These are phyloP conservation scores for Dexiosoma caninum DNA, from an alignment of 2,888 invertebrate species.

Conservation along the genomic window DNA sequence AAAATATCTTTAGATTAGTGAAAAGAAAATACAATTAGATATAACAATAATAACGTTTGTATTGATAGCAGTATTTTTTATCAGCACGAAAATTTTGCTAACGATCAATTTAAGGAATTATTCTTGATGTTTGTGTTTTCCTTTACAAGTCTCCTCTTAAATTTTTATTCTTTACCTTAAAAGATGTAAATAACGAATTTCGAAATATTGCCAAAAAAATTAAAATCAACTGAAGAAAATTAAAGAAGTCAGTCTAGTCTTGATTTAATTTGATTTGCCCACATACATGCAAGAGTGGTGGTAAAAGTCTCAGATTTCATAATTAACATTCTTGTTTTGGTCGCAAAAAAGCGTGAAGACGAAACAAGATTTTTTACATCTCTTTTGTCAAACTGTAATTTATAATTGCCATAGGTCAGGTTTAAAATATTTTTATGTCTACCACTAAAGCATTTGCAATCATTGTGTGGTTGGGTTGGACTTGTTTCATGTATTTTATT, in stretches of 20 bases:
- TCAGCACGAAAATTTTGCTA: no score
- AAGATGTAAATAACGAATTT: no score
- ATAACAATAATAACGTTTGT: no score
- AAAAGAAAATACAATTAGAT: no score
- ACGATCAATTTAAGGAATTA: no score
- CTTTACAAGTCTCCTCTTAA: no score
- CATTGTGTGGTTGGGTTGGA: conserved; percentile 29
- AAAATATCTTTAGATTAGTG: no score
- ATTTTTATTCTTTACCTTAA: no score
- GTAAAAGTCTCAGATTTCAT: not conserved
- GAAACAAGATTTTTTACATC: not conserved
- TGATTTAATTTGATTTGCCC: not conserved
- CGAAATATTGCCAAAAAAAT: no score
- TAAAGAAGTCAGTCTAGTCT: not conserved
- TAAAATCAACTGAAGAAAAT: not conserved
- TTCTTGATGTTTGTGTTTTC: no score
- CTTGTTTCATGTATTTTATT: no score
- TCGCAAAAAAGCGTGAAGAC: not conserved
- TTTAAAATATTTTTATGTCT: not conserved
- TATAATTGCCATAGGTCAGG: conserved; percentile 52
- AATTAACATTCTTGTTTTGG: not conserved
- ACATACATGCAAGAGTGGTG: conserved; percentile 11
- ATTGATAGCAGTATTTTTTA: no score
- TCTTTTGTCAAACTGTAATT: not conserved
- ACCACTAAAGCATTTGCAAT: not conserved